Conservation (phyloP, 2,113 vertebrate genomes). For the Ciconia stormi region DNA sequence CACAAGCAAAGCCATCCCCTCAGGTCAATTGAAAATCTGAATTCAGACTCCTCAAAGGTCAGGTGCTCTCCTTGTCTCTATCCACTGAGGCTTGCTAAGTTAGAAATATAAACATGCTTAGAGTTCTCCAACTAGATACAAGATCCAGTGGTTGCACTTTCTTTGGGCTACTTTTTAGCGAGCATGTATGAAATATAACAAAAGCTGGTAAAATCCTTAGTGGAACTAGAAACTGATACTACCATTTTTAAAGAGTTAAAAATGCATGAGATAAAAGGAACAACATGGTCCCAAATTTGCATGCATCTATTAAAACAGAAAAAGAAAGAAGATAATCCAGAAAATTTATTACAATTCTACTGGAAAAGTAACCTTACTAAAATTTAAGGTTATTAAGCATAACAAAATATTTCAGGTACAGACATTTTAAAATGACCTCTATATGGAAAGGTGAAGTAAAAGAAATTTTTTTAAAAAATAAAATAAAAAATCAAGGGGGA, state of each 20-base stretch:
- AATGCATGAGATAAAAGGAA: background rate
- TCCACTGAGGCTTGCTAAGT: background rate
- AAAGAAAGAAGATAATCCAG: background rate
- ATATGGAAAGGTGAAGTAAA: background rate
- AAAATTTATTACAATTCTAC: background rate
- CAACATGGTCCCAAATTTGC: background rate
- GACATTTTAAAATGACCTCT: background rate
- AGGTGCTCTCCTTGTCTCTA: background rate
- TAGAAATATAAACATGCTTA: background rate
- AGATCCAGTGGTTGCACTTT: background rate
- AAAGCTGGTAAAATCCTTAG: background rate
- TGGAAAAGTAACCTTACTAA: background rate
- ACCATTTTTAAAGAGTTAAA: background rate
- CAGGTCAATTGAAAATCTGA: background rate
- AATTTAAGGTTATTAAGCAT: background rate
- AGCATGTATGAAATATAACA: accelerated
- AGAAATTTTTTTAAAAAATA: background rate
- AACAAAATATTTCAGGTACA: background rate
- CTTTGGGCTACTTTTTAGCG: background rate
- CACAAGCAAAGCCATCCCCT: background rate
- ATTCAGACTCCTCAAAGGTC: background rate
- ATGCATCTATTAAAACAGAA: background rate
- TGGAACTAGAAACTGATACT: background rate
- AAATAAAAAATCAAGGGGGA: background rate
- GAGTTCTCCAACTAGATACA: background rate